Base-by-base conservation (phyloP, 2,888 invertebrate genomes). In the Ornithoptera priamus region DNA sequence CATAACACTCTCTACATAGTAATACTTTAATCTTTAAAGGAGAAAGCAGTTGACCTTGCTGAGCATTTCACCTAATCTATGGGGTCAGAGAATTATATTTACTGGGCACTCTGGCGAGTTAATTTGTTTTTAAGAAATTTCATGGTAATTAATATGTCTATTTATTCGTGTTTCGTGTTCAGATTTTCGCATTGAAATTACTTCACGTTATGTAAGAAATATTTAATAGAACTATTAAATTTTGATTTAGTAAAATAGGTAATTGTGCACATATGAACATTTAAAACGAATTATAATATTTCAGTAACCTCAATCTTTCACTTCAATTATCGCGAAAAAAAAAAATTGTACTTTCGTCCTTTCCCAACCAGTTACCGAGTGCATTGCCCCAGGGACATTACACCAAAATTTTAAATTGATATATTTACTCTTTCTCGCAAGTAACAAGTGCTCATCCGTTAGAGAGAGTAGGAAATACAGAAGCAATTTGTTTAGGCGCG, bases 341-440 rank as follows among this genome's bases (percentile, higher is more conserved):
- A 86, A 87, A 89, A 87, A 86, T 86, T 82, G 90, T 91, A 90
- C 91, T 90, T 91, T 91, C 89, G 90, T 87, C 92, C 91, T 91
- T 83, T 88, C 88, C 79, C 83, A 87, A 89, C 90, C 89, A 87
- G 90, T 89, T 87, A 81, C 75, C 73, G 86, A 84, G 92, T 90
- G 85, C 92, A 86, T 86, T 90, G 92, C 89, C 89, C 91, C 80
- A 80, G 75, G 80, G 79, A 81, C 80, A 84, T 84, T 86, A 85
- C 84, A 84, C 85, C 86, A 76, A 92, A 89, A 88, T 87, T 86
- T 88, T 78, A 87, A 87, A 87, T 86, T 85, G 81, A 80, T 84
- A 79, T 75, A 75, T 78, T 78, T 78, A 87, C 88, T 83, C 83
- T 82, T 76, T 88, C 85, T 75, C 72, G 71, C 80, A 69, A 76